A percentile compares a stretch with the other conserved stretches of the same genome.
Conservation (phyloP, 2,888 invertebrate species). For the Chydorus sphaericus region DNA sequence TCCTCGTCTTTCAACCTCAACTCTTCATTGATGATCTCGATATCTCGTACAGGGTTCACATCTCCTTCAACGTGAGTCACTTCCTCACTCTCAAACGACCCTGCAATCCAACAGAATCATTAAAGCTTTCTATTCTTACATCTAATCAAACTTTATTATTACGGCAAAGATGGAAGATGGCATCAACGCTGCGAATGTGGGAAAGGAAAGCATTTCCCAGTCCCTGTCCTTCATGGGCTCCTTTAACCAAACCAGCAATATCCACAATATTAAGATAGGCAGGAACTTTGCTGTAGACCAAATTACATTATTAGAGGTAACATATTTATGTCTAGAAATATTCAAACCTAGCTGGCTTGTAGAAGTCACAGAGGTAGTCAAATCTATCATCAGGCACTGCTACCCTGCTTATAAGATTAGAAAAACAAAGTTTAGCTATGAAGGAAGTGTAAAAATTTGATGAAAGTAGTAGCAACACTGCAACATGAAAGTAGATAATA, state of each 20-base stretch:
- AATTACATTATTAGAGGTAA: not conserved
- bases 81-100: conserved; percentile 93
- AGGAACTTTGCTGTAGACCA: conserved; percentile 76
- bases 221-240: conserved; percentile 95
- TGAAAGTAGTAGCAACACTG: too few relatives aligned
- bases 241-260: conserved; percentile 95
- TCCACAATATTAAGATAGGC: conserved; percentile 95
- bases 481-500: too few relatives aligned
- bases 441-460: not conserved
- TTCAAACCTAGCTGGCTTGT: conserved; percentile 76
- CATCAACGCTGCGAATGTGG: conserved; percentile 96
- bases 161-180: conserved; percentile 93
- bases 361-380: conserved; percentile 82
- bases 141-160: conserved; percentile 25
- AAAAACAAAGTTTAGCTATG: not conserved
- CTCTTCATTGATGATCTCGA: conserved; percentile 93
- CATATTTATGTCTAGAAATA: conserved; percentile 1
- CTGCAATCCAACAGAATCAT: conserved; percentile 32
- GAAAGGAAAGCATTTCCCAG: conserved; percentile 97
- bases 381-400: conserved; percentile 91
- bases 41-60: conserved; percentile 88
- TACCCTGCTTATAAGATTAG: conserved; percentile 57
- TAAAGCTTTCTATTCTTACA: not conserved
- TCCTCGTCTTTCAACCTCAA: conserved; percentile 88
- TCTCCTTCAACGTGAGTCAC: conserved; percentile 98